These are phyloP conservation scores for Agrotis exclamationis DNA, from an alignment of 2,888 invertebrate genomes.

Conservation along the genomic window DNA sequence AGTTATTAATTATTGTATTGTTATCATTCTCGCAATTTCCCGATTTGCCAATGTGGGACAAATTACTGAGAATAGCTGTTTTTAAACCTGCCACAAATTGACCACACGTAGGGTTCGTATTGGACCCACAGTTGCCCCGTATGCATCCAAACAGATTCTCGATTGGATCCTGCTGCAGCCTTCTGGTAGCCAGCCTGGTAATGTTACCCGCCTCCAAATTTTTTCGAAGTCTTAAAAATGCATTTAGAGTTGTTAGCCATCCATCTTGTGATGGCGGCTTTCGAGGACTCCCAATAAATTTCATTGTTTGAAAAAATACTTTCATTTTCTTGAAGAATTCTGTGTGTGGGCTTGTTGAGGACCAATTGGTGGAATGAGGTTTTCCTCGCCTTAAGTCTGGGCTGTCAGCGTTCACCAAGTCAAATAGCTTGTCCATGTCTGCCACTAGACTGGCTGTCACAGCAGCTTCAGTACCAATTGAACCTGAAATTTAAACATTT, in stretches of 20 bases:
- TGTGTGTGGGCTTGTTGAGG: conserved; percentile 1
- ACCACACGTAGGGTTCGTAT: conserved; percentile 27
- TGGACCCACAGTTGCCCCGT: conserved; percentile 33
- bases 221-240: neutral
- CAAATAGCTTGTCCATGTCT: conserved; percentile 5
- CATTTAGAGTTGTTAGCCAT: conserved; percentile 8
- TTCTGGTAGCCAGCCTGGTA: conserved; percentile 15
- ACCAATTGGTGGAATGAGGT: conserved; percentile 17
- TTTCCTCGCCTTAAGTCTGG: conserved; percentile 18
- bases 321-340: conserved; percentile 13
- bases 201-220: neutral
- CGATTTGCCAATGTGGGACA: conserved; percentile 29
- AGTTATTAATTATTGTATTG: conserved; percentile 3
- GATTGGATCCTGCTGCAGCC: conserved; percentile 29
- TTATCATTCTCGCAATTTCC: conserved; percentile 23
- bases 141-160: conserved; percentile 42
- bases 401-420: conserved; percentile 7
- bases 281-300: conserved; percentile 4
- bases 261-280: conserved; percentile 6
- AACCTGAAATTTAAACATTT: conserved; percentile 6
- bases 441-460: conserved; percentile 6
- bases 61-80: conserved; percentile 31
- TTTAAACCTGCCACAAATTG: conserved; percentile 38
- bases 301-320: conserved; percentile 9
- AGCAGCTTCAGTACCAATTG: conserved; percentile 7